Base-by-base conservation (phyloP, 2,888 invertebrate genomes). In the Eilema sororculum region DNA sequence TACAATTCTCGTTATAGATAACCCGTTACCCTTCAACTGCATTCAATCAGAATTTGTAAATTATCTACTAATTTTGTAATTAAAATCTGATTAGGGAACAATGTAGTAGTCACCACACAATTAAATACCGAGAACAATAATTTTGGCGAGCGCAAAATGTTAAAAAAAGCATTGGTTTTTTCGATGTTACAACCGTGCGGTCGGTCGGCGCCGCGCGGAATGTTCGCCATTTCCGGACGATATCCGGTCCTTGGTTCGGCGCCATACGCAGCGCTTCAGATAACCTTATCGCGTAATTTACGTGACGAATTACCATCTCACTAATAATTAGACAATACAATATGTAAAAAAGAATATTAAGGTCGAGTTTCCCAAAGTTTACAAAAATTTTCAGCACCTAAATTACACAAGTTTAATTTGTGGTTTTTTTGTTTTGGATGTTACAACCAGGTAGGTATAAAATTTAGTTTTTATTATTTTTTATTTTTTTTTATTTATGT, bases 211-310 rank as follows among this genome's bases (percentile, higher is more conserved):
- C 90, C 93, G 91, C 87, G 91, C 88, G 94, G 95, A 91, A 95
- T 95, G 94, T 89, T 80, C 84, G 93, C 93, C 91, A 95, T 95
- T 95, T 95, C 95, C 95, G 94, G 95, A 94, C 91, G 89, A 90
- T 93, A 91, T 95, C 95, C 95, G 95, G 92, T 87, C 87, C 89
- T 85, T 86, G 83, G 80, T 85, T 83, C 87, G 89, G 84, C 88
- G 88, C 91, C 88, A 84, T 84, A 81, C 84, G 84, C 80, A 83
- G 83, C 86, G 83, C 84, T 85, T 89, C 83, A 90, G 90, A 91
- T 91, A 90, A 89, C 85, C 81, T 79, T 86, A 87, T 89, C 87
- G 68, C 72, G 57, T 65, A 65, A 59, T 65, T 72, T 62, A 77
- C 73, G 68, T 69, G 69, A 73, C 68, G 67, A 75, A 73, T 75